Evolutionary conservation across 2,888 invertebrate genomes (phyloP).

Genomic region (Ornithoptera priamus): DNA sequence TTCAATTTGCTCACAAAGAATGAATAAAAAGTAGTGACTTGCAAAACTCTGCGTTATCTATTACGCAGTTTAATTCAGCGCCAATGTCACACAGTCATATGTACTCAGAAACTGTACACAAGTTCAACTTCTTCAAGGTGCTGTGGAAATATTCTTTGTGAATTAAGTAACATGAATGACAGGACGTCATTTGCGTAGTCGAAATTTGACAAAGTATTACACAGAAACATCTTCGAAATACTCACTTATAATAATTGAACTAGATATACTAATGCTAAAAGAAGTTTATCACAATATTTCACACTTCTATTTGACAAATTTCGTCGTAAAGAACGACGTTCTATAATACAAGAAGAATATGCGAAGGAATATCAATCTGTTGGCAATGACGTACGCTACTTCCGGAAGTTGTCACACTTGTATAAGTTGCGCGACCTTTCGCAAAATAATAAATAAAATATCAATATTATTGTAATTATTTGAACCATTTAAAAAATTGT

Average conservation of each 20-base stretch:
- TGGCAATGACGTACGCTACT: constrained; percentile 77
- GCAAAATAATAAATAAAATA: constrained; percentile 30
- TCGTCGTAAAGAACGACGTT: constrained; percentile 68
- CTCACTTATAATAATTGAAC: constrained; percentile 75
- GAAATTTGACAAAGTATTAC: constrained; percentile 51
- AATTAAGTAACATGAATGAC: constrained; percentile 75
- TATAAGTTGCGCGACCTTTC: constrained; percentile 35
- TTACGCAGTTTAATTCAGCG: constrained; percentile 48
- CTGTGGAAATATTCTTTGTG: constrained; percentile 41
- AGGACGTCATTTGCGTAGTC: constrained; percentile 68
- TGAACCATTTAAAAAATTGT: no score
- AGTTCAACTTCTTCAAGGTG: constrained; percentile 21
- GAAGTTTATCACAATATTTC: constrained; percentile 74
- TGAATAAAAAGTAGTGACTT: constrained; percentile 61
- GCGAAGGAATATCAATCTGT: constrained; percentile 55
- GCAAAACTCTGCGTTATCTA: constrained; percentile 56
- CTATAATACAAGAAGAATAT: constrained; percentile 56
- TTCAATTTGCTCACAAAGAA: constrained; percentile 57
- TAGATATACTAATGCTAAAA: constrained; percentile 71
- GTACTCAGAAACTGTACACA: constrained; percentile 13
- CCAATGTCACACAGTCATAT: not conserved
- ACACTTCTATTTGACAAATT: constrained; percentile 68
- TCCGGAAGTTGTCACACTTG: constrained; percentile 68
- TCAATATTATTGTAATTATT: not conserved
- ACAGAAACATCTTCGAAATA: constrained; percentile 49